These are phyloP conservation scores for Eupithecia tripunctaria DNA, from an alignment of 2,888 invertebrate genomes.

Conservation along the genomic window DNA sequence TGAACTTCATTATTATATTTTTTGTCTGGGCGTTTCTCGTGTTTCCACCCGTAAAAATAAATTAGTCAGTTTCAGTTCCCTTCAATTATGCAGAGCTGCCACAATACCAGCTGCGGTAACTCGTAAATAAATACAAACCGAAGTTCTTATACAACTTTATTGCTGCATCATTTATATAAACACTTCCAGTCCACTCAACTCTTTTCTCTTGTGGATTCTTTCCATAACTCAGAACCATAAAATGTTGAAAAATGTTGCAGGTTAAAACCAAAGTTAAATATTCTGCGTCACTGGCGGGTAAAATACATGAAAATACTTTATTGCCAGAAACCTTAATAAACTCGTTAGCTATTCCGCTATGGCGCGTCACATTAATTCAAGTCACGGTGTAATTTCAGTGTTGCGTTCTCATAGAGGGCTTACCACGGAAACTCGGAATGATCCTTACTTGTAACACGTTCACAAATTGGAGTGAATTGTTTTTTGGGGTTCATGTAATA, in stretches of 20 bases:
- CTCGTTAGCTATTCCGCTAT: slow-evolving; percentile 45
- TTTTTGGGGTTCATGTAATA: slow-evolving; percentile 21
- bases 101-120: slow-evolving; percentile 13
- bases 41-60: slow-evolving; percentile 14
- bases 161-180: slow-evolving; percentile 29
- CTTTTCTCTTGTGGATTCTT: slow-evolving; percentile 31
- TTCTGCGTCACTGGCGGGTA: slow-evolving; percentile 27
- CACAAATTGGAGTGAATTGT: slow-evolving; percentile 22
- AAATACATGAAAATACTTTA: slow-evolving; percentile 42
- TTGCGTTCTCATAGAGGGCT: slow-evolving; percentile 32
- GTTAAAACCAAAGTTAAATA: slow-evolving; percentile 23
- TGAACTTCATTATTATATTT: slow-evolving; percentile 34
- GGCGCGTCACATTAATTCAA: slow-evolving; percentile 45
- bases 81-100: slow-evolving; percentile 17
- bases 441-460: slow-evolving; percentile 20
- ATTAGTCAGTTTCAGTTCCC: slow-evolving; percentile 6
- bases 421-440: slow-evolving; percentile 36
- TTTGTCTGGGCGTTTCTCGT: slow-evolving; percentile 1
- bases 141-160: slow-evolving; percentile 18
- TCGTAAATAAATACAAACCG: slow-evolving; percentile 21
- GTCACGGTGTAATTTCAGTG: slow-evolving; percentile 43
- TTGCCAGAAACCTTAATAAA: slow-evolving; percentile 43
- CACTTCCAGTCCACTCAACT: slow-evolving; percentile 30
- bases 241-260: slow-evolving; percentile 31
- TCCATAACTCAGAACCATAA: slow-evolving; percentile 30